Base-by-base conservation (phyloP, 2,113 vertebrate species). In the Scomber scombrus region DNA sequence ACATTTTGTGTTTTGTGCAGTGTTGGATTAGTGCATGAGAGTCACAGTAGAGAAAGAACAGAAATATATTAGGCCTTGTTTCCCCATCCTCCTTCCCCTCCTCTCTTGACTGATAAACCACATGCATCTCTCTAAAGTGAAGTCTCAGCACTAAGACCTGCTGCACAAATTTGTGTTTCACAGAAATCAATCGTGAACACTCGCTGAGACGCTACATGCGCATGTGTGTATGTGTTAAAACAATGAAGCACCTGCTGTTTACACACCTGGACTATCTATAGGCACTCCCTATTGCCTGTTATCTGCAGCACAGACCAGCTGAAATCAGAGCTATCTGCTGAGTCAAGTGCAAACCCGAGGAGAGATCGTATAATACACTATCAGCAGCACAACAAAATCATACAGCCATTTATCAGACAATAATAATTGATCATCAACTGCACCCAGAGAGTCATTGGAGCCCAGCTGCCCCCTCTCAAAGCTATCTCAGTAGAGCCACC, bases 101-200 rank as follows among this genome's bases (percentile, higher is more conserved):
- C 58, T 50, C 45, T 47, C 45, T 10, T 47, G 19, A 43, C 75
- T 91, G 92, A 95, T 88, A 71, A 94, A 94, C 87, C 86, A 80
- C 73, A 71, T 61, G 77, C 47, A 72, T 81, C 75, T 81, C 47
- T 65, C 52, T 15, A 89, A 94, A 94, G 71, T 90, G 88, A 93
- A 93, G 78, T 12, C 87, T 95, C 95, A 95, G 95, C 95, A 93
- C 21, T 91, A 92, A 85, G 72, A 74, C 73, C 78, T 73, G 47
- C 76, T 75, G 87, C 85, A 88, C 85, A 89, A 91, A 70, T 85
- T 84, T 67, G 71, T 71, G 86, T 78, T 88, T 84, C 83, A 81
- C 86, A 70, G 67, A 84, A 92, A 95, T 94, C 91, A 87, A 82
- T 94, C 85, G 71, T 86, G 64, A 26, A 26, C 23, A 26, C 23